These are phyloP conservation scores for Apostichopus parvimensis DNA, from an alignment of 35 echinoderm and acorn worm genomes.

Conservation along the genomic window DNA sequence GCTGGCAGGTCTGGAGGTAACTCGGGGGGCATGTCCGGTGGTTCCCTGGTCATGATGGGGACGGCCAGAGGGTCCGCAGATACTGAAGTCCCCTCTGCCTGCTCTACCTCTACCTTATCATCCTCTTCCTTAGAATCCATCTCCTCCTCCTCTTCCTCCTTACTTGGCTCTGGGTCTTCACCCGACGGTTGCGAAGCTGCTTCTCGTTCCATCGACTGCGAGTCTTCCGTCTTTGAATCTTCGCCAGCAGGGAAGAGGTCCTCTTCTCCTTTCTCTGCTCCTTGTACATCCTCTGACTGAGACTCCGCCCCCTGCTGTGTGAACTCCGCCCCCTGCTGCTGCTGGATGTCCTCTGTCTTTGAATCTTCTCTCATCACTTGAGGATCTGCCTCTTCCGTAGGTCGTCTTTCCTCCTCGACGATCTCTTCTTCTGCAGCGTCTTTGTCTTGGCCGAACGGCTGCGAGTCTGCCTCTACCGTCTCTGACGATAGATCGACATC, in stretches of 20 bases:
- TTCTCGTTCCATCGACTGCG: not conserved
- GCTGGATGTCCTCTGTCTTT: not conserved
- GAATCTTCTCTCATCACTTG: conserved; percentile 8
- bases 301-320: conserved; percentile 10
- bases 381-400: not conserved
- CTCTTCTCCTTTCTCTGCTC: not conserved
- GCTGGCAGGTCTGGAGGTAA: conserved; percentile 69
- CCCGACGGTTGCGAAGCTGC: not conserved
- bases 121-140: not conserved
- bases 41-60: conserved; percentile 36
- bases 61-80: conserved; percentile 32
- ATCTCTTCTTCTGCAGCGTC: not conserved
- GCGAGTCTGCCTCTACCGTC: conserved; percentile 51
- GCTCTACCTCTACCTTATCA: conserved; percentile 24
- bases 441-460: conserved; percentile 15
- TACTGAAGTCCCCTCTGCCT: not conserved
- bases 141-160: conserved; percentile 46
- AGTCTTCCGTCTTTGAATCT: conserved; percentile 25
- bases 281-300: conserved; percentile 13
- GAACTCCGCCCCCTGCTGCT: conserved; percentile 8
- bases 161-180: not conserved
- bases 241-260: not conserved
- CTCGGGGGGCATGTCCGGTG: conserved; percentile 58
- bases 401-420: conserved; percentile 3
- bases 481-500: conserved; percentile 39